These are phyloP conservation scores for Macrostomum lignano DNA, from an alignment of 1,140 invertebrate species.

Conservation along the genomic window DNA sequence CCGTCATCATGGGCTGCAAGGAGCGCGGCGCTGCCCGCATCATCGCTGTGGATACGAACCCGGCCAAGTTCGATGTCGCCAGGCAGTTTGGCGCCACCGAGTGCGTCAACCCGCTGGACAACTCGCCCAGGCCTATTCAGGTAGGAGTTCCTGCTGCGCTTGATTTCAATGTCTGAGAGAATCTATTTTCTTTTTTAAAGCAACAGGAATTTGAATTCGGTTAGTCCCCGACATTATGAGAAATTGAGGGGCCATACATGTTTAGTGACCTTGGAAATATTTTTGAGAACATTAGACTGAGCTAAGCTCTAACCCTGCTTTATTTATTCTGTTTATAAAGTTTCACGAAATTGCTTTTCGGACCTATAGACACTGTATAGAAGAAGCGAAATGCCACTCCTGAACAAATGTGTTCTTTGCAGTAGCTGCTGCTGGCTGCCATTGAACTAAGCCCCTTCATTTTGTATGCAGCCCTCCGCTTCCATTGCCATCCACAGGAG, in stretches of 20 bases:
- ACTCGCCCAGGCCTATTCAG: slow-evolving; percentile 12
- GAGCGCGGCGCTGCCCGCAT: slow-evolving; percentile 59
- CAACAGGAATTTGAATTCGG: too few species aligned
- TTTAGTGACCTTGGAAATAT: too few species aligned
- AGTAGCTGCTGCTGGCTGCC: too few species aligned
- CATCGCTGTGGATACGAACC: slow-evolving; percentile 73
- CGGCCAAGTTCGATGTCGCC: slow-evolving; percentile 51
- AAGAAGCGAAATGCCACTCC: too few species aligned
- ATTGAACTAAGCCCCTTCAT: too few species aligned
- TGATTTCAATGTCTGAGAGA: not conserved
- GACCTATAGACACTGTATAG: too few species aligned
- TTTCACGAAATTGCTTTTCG: not conserved
- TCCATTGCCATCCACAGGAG: slow-evolving; percentile 61
- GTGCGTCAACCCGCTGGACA: slow-evolving; percentile 48
- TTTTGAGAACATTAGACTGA: too few species aligned
- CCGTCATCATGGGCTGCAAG: slow-evolving; percentile 58
- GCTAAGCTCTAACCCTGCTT: too few species aligned
- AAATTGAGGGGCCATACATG: too few species aligned
- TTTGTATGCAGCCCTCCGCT: too few species aligned
- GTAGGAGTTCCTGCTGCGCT: not conserved
- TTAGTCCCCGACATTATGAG: too few species aligned
- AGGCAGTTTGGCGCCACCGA: slow-evolving; percentile 65
- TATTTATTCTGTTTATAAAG: not conserved
- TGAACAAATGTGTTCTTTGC: too few species aligned
- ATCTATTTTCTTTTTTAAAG: not conserved